A percentile compares a stretch with the other conserved stretches of the same genome.
phyloP scores from a whole-genome alignment of 2,113 vertebrate species.

The Mola mola region DNA sequence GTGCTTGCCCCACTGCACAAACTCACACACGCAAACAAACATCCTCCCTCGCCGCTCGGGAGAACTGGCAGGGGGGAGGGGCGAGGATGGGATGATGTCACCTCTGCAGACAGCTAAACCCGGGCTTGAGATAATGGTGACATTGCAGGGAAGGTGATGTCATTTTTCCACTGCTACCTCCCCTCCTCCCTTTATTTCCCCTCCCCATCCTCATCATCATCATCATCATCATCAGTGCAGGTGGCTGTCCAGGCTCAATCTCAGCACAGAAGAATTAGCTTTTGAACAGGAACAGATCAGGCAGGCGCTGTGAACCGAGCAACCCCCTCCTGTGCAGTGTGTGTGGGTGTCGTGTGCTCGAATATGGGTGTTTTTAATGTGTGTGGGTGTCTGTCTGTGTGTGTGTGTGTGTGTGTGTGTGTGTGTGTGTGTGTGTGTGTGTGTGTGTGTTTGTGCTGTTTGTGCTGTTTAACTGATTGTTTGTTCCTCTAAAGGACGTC shows the following conservation, averaged over 20 bases:
- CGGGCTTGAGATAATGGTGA: constrained; percentile 81
- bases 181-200: constrained; percentile 16
- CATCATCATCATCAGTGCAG: constrained; percentile 60
- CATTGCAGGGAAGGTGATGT: constrained; percentile 81
- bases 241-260: constrained; percentile 67
- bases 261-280: constrained; percentile 61
- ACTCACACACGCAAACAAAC: constrained; percentile 46
- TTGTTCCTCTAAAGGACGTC: neutral
- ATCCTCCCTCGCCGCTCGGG: constrained; percentile 42
- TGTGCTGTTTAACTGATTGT: neutral
- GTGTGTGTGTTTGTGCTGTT: constrained; percentile 40
- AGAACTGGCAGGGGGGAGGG: constrained; percentile 53
- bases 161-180: constrained; percentile 71
- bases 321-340: constrained; percentile 32
- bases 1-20: constrained; percentile 29
- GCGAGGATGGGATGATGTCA: constrained; percentile 76
- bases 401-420: constrained; percentile 3
- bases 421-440: constrained; percentile 25
- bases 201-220: neutral
- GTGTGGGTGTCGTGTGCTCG: constrained; percentile 53
- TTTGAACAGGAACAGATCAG: constrained; percentile 56
- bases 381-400: constrained; percentile 21
- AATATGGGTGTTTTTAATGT: constrained; percentile 48
- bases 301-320: constrained; percentile 43
- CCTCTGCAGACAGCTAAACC: constrained; percentile 72